Evolutionary conservation across 2,113 vertebrate species (phyloP).

Genomic region (Antennarius striatus): DNA sequence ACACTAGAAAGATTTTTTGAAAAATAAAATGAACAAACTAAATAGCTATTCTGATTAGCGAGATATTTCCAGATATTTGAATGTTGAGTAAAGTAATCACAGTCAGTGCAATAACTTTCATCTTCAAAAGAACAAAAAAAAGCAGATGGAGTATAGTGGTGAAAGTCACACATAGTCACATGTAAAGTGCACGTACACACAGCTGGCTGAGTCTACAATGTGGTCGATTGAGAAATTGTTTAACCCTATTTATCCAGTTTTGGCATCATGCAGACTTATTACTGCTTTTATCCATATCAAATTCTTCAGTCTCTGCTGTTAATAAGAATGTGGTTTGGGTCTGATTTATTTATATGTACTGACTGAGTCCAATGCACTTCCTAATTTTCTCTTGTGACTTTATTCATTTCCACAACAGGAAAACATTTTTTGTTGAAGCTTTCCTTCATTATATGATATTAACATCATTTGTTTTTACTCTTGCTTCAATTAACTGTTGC

Average conservation of each 20-base stretch:
- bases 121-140: background rate
- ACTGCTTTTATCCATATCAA: conserved; percentile 54
- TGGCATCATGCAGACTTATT: conserved; percentile 50
- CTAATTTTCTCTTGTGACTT: background rate
- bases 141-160: conserved; percentile 5
- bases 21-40: background rate
- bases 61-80: too few relatives aligned
- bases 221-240: conserved; percentile 69
- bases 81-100: too few relatives aligned
- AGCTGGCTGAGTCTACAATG: conserved; percentile 37
- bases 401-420: background rate
- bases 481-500: conserved; percentile 12
- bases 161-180: conserved; percentile 37
- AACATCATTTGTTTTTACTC: background rate
- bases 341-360: conserved; percentile 9
- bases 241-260: conserved; percentile 57
- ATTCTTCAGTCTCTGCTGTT: conserved; percentile 15
- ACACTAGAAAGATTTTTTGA: too few relatives aligned
- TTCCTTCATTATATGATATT: background rate
- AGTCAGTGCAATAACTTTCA: too few relatives aligned
- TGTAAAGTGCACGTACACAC: conserved; percentile 40
- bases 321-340: conserved; percentile 1
- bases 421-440: background rate
- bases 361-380: background rate
- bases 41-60: too few relatives aligned